phyloP scores from a whole-genome alignment of 2,797 vertebrate species.

The Simalia tracyae region DNA sequence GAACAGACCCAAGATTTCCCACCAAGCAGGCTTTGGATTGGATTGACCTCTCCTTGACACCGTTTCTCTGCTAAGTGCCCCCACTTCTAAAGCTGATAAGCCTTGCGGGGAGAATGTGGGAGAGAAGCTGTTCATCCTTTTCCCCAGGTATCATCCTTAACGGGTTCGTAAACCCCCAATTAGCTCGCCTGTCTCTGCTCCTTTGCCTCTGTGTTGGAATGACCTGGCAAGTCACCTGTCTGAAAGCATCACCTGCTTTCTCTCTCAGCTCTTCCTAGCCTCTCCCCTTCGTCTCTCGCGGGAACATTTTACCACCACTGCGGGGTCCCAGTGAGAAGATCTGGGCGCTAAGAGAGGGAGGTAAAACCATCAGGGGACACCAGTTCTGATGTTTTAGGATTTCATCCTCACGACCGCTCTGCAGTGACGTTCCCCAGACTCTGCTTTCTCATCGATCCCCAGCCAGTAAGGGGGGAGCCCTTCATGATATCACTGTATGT shows the following conservation, averaged over 20 bases:
- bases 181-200: not conserved
- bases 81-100: not conserved
- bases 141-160: not conserved
- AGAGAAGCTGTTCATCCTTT: not conserved
- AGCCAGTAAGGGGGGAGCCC: slow-evolving; percentile 70
- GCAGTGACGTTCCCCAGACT: not conserved
- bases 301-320: not conserved
- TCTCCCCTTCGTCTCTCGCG: not conserved
- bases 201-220: not conserved
- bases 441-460: slow-evolving; percentile 54
- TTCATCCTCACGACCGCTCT: accelerated
- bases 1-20: not conserved
- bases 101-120: no score
- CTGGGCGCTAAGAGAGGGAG: not conserved
- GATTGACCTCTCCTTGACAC: not conserved
- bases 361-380: not conserved
- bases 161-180: not conserved
- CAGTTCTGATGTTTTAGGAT: slow-evolving; percentile 1
- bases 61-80: not conserved
- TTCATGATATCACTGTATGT: slow-evolving; percentile 77
- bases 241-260: not conserved
- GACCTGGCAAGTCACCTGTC: not conserved
- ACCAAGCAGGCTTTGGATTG: no score
- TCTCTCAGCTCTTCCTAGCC: not conserved
- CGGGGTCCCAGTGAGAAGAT: not conserved